phyloP scores from a whole-genome alignment of 1,140 invertebrate species.

The Drosophila ananassae region DNA sequence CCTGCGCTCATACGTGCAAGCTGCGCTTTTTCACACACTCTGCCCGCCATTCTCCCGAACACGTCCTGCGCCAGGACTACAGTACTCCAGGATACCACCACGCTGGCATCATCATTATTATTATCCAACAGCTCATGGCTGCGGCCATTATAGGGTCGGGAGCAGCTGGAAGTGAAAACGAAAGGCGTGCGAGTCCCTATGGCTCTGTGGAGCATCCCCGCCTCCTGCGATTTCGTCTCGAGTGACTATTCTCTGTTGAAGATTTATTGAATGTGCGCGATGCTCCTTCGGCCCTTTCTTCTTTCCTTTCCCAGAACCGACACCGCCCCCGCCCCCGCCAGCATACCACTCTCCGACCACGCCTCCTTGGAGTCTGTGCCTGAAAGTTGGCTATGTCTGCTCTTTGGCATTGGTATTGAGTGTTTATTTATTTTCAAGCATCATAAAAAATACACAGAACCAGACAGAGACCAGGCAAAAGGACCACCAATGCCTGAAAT shows the following conservation, averaged over 20 bases:
- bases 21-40: constrained; percentile 77
- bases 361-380: constrained; percentile 41
- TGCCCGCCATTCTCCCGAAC: constrained; percentile 1
- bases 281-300: constrained; percentile 39
- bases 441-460: constrained; percentile 73
- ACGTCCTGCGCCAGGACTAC: constrained; percentile 6
- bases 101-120: constrained; percentile 49
- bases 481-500: background rate
- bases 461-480: constrained; percentile 29
- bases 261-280: constrained; percentile 78
- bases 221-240: constrained; percentile 55
- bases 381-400: constrained; percentile 66
- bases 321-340: constrained; percentile 3
- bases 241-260: constrained; percentile 77
- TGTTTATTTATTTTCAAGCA: constrained; percentile 82
- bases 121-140: constrained; percentile 60
- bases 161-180: constrained; percentile 62
- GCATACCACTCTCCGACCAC: constrained; percentile 11
- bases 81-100: constrained; percentile 16
- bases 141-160: constrained; percentile 63
- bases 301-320: constrained; percentile 21
- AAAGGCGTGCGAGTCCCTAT: constrained; percentile 51
- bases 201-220: background rate
- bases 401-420: constrained; percentile 78
- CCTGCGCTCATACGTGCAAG: constrained; percentile 59